Evolutionary conservation across 2,113 vertebrate species (phyloP).

Genomic region (Grallaria varia): DNA sequence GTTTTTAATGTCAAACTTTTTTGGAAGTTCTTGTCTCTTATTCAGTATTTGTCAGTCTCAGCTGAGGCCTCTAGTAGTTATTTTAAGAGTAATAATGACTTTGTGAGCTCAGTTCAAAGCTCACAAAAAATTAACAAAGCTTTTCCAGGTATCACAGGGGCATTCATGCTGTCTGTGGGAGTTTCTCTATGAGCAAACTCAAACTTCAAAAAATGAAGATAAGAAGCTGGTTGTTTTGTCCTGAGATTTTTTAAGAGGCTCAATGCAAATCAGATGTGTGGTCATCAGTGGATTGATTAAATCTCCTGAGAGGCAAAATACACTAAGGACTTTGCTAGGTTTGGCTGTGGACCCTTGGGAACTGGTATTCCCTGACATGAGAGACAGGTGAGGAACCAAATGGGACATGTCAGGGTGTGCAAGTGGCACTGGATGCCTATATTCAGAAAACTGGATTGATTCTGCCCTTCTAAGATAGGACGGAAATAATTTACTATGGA

Average conservation of each 20-base stretch:
- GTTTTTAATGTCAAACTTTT: not conserved
- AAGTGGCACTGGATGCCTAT: not conserved
- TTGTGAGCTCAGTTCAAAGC: not conserved
- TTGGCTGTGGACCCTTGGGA: not conserved
- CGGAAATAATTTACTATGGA: not conserved
- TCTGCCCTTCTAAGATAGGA: not conserved
- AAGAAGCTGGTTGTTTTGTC: not conserved
- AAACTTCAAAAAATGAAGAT: not conserved
- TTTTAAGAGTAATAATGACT: not conserved
- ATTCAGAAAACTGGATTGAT: not conserved
- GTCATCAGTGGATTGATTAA: not conserved
- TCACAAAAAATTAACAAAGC: not conserved
- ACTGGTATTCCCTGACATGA: rapidly evolving
- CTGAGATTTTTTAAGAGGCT: not conserved
- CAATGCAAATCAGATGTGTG: not conserved
- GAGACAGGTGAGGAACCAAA: not conserved
- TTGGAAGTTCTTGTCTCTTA: not conserved
- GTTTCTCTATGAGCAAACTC: not conserved
- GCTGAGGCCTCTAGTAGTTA: not conserved
- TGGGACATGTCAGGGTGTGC: rapidly evolving
- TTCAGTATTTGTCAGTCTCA: not conserved
- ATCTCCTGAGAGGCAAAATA: not conserved
- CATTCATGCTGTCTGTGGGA: not conserved
- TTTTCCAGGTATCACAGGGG: not conserved
- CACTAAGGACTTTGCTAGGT: not conserved